Percentiles rank a stretch among this genome's conserved stretches.
phyloP scores from a whole-genome alignment of 37 sponge, comb jelly and placozoan genomes.

The Spongilla lacustris region DNA sequence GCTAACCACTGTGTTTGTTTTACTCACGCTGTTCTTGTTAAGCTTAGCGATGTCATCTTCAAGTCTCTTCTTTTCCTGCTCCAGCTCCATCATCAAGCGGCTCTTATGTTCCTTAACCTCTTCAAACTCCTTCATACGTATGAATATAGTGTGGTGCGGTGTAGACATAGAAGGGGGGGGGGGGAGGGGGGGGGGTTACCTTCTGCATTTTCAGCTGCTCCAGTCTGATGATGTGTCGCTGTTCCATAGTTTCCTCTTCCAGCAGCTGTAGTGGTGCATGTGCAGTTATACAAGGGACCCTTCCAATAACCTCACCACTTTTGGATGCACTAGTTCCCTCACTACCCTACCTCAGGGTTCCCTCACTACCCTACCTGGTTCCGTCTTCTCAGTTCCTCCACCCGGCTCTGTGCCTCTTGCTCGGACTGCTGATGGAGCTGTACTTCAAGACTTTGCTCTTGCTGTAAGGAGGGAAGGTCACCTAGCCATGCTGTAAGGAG shows the following conservation, averaged over 20 bases:
- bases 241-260: conserved; percentile 78
- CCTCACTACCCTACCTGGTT: conserved; percentile 30
- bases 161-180: background rate
- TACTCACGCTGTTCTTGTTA: conserved; percentile 15
- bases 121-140: conserved; percentile 47
- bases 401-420: conserved; percentile 29
- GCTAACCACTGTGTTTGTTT: no score
- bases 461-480: conserved; percentile 5
- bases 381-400: conserved; percentile 47
- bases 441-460: conserved; percentile 13
- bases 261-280: conserved; percentile 15
- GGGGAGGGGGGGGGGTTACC: conserved; percentile 8
- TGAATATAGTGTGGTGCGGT: background rate
- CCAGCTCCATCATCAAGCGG: conserved; percentile 69
- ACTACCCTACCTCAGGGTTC: no score
- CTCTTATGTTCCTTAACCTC: conserved; percentile 61
- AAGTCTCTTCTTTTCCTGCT: conserved; percentile 74
- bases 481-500: background rate
- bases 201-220: conserved; percentile 67
- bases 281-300: background rate
- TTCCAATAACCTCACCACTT: no score
- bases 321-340: no score
- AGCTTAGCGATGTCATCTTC: conserved; percentile 44
- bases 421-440: conserved; percentile 8
- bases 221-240: conserved; percentile 69